Evolutionary conservation across 1,140 invertebrate genomes (phyloP).

Genomic region (Zaprionus inermis): DNA sequence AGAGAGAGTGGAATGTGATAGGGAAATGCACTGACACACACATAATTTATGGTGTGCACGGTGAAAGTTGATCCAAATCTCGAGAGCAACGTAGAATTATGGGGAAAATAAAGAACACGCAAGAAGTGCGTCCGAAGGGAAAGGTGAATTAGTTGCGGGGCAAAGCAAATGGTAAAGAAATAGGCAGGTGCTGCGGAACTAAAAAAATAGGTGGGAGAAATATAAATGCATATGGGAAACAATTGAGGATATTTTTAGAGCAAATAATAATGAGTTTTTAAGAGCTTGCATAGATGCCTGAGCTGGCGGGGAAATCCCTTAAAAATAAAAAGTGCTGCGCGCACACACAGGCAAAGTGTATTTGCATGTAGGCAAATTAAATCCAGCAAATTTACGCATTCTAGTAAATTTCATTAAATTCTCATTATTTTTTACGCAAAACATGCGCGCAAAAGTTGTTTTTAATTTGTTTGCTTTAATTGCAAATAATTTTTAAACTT

Average conservation of each 20-base stretch:
- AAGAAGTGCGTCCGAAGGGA: not conserved
- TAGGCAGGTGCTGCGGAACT: constrained; percentile 38
- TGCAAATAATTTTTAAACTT: constrained; percentile 79
- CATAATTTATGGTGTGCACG: constrained; percentile 75
- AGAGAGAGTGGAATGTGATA: constrained; percentile 54
- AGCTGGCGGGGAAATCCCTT: no score
- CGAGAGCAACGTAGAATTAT: constrained; percentile 64
- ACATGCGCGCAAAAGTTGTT: constrained; percentile 55
- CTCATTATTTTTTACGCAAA: constrained; percentile 50
- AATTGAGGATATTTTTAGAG: not conserved
- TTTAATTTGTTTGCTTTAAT: constrained; percentile 81
- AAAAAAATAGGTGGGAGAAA: not conserved
- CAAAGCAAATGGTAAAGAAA: constrained; percentile 33
- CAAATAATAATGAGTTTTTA: not conserved
- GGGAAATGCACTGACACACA: constrained; percentile 39
- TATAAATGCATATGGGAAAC: constrained; percentile 8
- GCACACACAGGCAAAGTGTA: constrained; percentile 3
- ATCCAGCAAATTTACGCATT: constrained; percentile 21
- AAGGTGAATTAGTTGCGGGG: not conserved
- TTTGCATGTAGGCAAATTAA: constrained; percentile 19
- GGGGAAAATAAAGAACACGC: constrained; percentile 11
- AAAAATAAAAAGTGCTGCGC: not conserved
- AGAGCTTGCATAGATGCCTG: no score
- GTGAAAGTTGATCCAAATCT: constrained; percentile 81
- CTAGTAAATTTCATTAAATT: constrained; percentile 58